phyloP scores from a whole-genome alignment of 2,888 invertebrate species.

The Sympetrum striolatum region DNA sequence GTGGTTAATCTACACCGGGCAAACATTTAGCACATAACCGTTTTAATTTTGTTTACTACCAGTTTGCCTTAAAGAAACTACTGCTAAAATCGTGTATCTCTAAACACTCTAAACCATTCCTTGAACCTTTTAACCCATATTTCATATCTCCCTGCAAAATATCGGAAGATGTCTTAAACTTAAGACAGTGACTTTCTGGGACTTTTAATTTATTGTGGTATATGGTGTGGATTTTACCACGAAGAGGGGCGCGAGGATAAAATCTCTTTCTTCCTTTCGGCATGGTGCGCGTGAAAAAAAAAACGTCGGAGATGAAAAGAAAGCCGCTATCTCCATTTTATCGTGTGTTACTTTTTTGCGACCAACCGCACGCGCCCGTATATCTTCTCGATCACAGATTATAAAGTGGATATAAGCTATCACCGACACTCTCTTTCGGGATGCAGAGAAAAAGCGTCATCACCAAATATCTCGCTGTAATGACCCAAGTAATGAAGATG shows the following conservation, averaged over 20 bases:
- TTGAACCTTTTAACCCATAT: no score
- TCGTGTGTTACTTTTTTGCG: background rate
- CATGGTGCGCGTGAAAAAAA: background rate
- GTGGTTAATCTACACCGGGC: no score
- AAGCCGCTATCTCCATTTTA: background rate
- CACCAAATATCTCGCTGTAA: background rate
- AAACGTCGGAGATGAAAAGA: background rate
- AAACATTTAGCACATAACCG: no score
- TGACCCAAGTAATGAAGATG: background rate
- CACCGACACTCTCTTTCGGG: background rate
- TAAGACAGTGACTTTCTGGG: no score
- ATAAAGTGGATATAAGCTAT: background rate
- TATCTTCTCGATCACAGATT: background rate
- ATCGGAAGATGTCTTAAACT: no score
- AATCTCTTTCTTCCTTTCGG: background rate
- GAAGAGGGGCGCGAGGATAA: background rate
- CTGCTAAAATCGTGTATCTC: no score
- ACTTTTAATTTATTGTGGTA: background rate
- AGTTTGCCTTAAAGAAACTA: no score
- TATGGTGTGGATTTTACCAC: background rate
- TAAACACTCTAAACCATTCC: no score
- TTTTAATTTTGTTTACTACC: no score
- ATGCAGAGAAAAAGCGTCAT: background rate
- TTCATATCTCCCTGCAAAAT: no score
- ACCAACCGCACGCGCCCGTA: background rate